phyloP scores from a whole-genome alignment of 2,113 vertebrate genomes.

The Gila orcuttii region DNA sequence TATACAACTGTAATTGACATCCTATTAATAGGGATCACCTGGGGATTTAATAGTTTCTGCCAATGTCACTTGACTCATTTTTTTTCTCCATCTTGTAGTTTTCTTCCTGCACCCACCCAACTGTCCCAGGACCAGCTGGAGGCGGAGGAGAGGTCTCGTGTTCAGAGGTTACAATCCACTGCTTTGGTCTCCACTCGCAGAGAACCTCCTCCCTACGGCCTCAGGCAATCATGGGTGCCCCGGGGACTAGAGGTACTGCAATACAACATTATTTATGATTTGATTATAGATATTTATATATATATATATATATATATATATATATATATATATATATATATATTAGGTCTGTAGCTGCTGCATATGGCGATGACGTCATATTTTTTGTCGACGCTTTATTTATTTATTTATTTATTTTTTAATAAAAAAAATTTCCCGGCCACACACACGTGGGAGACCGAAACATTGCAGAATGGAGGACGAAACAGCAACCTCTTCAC shows the following conservation, averaged over 20 bases:
- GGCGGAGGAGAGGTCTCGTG: slow-evolving; percentile 86
- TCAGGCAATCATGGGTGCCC: slow-evolving; percentile 92
- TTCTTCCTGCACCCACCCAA: slow-evolving; percentile 94
- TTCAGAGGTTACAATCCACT: slow-evolving; percentile 87
- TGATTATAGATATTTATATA: too few relatives aligned
- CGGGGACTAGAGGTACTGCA: slow-evolving; percentile 82
- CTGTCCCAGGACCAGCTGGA: slow-evolving; percentile 97
- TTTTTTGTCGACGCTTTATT: too few relatives aligned
- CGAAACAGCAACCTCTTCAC: too few relatives aligned
- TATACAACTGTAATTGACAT: background rate
- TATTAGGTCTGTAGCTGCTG: too few relatives aligned
- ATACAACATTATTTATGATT: background rate
- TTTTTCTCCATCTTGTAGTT: slow-evolving; percentile 71
- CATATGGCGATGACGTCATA: too few relatives aligned
- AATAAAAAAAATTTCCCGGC: too few relatives aligned
- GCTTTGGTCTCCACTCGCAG: slow-evolving; percentile 88
- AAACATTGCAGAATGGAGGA: too few relatives aligned
- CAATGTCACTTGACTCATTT: background rate
- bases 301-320: too few relatives aligned
- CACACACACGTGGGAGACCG: too few relatives aligned
- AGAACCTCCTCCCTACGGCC: slow-evolving; percentile 90
- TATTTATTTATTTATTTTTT: too few relatives aligned
- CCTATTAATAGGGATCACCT: background rate
- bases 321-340: too few relatives aligned
- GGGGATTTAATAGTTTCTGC: background rate